Evolutionary conservation across 2,113 vertebrate genomes (phyloP).

Genomic region (Elaphurus davidianus): DNA sequence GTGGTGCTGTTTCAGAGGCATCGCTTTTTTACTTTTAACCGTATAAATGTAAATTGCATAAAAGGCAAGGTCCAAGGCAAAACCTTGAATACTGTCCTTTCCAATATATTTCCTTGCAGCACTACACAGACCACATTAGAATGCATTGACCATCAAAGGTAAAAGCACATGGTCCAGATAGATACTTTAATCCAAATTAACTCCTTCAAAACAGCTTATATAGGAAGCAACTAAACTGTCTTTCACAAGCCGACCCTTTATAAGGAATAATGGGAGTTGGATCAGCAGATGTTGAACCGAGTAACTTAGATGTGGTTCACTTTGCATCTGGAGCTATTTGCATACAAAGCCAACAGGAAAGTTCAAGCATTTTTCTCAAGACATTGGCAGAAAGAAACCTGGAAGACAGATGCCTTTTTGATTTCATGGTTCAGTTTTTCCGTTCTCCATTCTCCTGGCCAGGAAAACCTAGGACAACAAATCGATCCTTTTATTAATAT

Average conservation of each 20-base stretch:
- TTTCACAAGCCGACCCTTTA: constrained; percentile 60
- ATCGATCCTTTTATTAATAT: constrained; percentile 68
- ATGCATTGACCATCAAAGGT: constrained; percentile 70
- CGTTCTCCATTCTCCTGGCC: constrained; percentile 64
- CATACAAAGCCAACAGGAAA: constrained; percentile 78
- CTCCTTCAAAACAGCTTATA: constrained; percentile 67
- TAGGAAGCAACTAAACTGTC: constrained; percentile 62
- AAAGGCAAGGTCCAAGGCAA: constrained; percentile 62
- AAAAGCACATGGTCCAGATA: constrained; percentile 67
- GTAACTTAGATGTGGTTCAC: constrained; percentile 75
- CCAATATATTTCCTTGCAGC: constrained; percentile 53
- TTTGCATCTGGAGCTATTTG: constrained; percentile 75
- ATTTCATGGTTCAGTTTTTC: constrained; percentile 78
- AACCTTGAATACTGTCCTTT: constrained; percentile 58
- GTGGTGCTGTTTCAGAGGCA: constrained; percentile 51
- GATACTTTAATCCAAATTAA: constrained; percentile 74
- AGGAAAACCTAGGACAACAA: constrained; percentile 69
- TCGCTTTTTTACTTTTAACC: constrained; percentile 27
- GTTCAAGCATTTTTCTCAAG: constrained; percentile 75
- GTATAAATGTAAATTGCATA: constrained; percentile 38
- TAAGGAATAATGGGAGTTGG: constrained; percentile 68
- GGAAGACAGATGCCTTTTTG: constrained; percentile 76
- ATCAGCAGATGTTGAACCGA: constrained; percentile 68
- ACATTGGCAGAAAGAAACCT: constrained; percentile 73
- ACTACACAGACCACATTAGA: constrained; percentile 64